phyloP scores from a whole-genome alignment of 2,113 vertebrate species.

The Orcinus orca region DNA sequence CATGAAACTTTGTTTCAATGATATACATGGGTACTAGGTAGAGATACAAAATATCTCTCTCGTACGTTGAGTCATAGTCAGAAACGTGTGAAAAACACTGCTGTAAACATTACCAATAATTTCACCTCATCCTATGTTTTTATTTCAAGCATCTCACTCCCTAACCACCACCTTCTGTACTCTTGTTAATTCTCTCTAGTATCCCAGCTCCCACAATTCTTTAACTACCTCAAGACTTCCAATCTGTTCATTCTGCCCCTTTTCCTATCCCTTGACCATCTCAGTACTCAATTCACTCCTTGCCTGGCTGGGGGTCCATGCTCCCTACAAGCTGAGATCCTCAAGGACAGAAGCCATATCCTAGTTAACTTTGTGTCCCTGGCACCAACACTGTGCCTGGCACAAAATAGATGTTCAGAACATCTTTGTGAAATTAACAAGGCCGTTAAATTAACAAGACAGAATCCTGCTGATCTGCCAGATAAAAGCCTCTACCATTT shows the following conservation, averaged over 20 bases:
- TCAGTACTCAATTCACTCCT: too few species aligned
- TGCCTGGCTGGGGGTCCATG: too few species aligned
- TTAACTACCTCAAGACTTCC: background rate
- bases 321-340: background rate
- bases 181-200: background rate
- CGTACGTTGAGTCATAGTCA: background rate
- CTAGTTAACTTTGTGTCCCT: background rate
- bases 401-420: background rate
- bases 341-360: background rate
- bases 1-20: background rate
- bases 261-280: background rate
- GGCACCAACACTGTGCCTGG: background rate
- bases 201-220: background rate
- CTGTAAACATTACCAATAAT: background rate
- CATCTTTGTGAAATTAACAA: background rate
- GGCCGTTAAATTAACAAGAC: background rate
- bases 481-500: background rate
- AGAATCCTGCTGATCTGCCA: background rate
- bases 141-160: background rate
- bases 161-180: background rate
- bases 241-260: rapidly evolving
- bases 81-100: background rate
- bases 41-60: background rate
- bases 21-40: background rate
- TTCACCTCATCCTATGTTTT: background rate